Conservation (phyloP, 2,113 vertebrate species). For the Mustela nigripes region DNA sequence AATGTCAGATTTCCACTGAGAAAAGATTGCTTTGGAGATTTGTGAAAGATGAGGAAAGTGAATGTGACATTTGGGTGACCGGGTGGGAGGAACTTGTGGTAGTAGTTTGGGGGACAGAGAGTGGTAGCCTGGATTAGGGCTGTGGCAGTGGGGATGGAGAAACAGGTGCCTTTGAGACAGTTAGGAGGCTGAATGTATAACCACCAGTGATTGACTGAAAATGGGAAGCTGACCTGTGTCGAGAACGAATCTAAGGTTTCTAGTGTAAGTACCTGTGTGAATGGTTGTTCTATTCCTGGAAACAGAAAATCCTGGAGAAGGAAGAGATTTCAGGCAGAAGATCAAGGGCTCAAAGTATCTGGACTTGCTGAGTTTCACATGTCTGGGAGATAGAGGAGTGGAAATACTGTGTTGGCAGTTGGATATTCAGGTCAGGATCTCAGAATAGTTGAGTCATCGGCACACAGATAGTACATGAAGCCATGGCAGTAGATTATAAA, state of each 20-base stretch:
- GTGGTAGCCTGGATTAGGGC: background rate
- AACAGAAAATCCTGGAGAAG: constrained; percentile 57
- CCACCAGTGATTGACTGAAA: background rate
- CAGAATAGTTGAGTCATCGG: constrained; percentile 69
- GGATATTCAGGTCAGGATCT: constrained; percentile 72
- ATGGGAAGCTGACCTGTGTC: background rate
- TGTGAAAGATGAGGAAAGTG: background rate
- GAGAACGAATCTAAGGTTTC: constrained; percentile 10
- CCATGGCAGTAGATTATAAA: constrained; percentile 47
- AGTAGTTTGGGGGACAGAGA: background rate
- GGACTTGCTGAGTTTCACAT: background rate
- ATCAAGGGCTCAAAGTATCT: constrained; percentile 63
- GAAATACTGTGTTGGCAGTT: constrained; percentile 63
- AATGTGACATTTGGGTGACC: background rate
- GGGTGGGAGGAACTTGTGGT: background rate
- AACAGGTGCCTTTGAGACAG: background rate
- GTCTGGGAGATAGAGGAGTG: constrained; percentile 48
- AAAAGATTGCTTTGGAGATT: constrained; percentile 16
- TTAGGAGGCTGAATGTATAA: background rate
- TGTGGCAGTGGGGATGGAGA: background rate
- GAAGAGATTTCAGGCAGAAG: constrained; percentile 59
- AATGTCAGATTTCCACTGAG: background rate
- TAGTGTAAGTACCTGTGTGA: background rate
- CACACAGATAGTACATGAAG: constrained; percentile 70
- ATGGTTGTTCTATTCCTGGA: constrained; percentile 66